These are phyloP conservation scores for Ganaspis sp. DNA, from an alignment of 1,140 invertebrate species.

Conservation along the genomic window DNA sequence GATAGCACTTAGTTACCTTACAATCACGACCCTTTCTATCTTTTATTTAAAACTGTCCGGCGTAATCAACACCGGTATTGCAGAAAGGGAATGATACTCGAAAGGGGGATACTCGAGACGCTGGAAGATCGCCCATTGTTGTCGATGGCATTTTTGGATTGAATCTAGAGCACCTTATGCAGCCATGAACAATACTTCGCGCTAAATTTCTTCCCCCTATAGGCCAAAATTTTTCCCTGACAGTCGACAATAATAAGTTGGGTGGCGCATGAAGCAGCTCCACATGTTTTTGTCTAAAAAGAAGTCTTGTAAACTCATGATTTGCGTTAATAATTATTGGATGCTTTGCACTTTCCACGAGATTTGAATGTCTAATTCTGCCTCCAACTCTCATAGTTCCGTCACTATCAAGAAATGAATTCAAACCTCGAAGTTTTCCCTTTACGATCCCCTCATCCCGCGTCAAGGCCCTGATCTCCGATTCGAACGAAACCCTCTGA, in stretches of 20 bases:
- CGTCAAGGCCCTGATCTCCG: not conserved
- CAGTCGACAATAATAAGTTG: slow-evolving; percentile 15
- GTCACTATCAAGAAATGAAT: not conserved
- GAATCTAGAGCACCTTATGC: slow-evolving; percentile 34
- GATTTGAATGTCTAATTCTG: not conserved
- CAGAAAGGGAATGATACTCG: slow-evolving; percentile 54
- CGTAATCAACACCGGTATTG: slow-evolving; percentile 60
- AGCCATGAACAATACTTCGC: slow-evolving; percentile 27
- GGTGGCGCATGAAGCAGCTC: slow-evolving; percentile 57
- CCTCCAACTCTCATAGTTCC: not conserved
- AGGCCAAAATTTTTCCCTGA: slow-evolving; percentile 42
- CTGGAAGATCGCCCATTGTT: slow-evolving; percentile 50
- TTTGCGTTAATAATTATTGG: not conserved
- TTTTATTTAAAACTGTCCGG: slow-evolving; percentile 63
- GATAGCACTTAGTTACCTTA: slow-evolving; percentile 40
- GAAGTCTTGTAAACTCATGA: not conserved
- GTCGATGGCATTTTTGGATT: slow-evolving; percentile 33
- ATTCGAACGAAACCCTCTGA: not conserved
- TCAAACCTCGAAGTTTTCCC: not conserved
- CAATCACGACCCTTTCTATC: slow-evolving; percentile 44
- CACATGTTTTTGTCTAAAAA: not conserved
- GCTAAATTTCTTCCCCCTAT: slow-evolving; percentile 32
- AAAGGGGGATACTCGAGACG: not conserved
- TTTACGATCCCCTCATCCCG: too few relatives aligned
- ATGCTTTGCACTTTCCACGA: not conserved